phyloP scores from a whole-genome alignment of 2,113 vertebrate species.

The Peromyscus polionotus region DNA sequence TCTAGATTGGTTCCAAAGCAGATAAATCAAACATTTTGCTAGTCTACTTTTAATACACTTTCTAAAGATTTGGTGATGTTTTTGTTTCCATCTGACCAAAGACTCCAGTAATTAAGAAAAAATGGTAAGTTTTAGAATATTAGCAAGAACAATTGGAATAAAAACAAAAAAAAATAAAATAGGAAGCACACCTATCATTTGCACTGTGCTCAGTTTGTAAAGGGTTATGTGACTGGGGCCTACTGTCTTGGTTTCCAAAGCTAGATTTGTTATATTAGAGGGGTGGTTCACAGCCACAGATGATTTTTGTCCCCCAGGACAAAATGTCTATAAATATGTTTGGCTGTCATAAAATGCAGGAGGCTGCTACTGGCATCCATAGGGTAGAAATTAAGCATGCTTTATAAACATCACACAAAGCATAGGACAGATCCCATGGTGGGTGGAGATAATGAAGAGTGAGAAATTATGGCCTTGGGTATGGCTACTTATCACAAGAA shows the following conservation, averaged over 20 bases:
- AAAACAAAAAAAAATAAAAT: neutral
- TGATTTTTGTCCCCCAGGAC: neutral
- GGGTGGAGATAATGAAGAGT: neutral
- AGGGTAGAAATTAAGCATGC: neutral
- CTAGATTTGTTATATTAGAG: neutral
- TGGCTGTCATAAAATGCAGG: neutral
- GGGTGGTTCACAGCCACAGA: neutral
- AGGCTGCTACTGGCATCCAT: neutral
- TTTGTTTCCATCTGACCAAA: slow-evolving; percentile 36
- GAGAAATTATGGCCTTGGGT: slow-evolving; percentile 1
- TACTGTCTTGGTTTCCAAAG: slow-evolving; percentile 2
- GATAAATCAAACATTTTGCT: neutral
- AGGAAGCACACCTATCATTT: slow-evolving; percentile 7
- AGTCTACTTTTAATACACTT: slow-evolving; percentile 16
- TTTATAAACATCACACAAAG: neutral
- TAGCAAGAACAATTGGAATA: slow-evolving; percentile 30
- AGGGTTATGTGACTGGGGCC: neutral
- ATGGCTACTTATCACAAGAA: neutral
- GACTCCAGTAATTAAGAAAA: neutral
- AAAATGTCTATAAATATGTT: neutral
- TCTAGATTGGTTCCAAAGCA: slow-evolving; percentile 24
- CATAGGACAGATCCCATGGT: neutral
- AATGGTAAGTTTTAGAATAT: slow-evolving; percentile 34
- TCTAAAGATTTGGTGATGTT: slow-evolving; percentile 31
- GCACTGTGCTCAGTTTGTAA: neutral